Base-by-base conservation (phyloP, 2,797 vertebrate species). In the Galaxias olidus region DNA sequence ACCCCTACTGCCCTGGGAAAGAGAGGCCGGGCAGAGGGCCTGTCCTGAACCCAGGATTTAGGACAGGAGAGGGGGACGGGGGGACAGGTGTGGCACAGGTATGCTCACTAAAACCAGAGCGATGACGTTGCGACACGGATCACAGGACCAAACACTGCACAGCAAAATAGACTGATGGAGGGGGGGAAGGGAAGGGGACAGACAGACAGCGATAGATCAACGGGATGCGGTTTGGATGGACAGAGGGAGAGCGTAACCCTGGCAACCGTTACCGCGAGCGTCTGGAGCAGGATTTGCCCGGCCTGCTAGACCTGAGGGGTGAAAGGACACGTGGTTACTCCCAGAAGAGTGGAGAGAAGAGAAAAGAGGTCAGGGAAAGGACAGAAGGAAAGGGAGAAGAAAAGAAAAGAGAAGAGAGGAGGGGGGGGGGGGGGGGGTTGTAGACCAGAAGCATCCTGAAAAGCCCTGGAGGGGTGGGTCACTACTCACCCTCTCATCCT, bases 401-500 rank as follows among this genome's bases (percentile, higher is more conserved):
- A 9, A 20, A 30, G 11, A 53, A 7, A 57, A 54, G 14, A 6
- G 10, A 40, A 48, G 52, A n/a, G 17, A n/a, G 1, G 10, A 9
- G 45, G 61, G 15, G 17, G 18, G 52, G 47, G 53, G 55, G 9
- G 30, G 18, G 63, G 40, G 10, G n/a, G n/a, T n/a, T n/a, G 12
- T 6, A 44, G 62, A 46, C 45, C 40, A 8, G 65, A 68, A 72
- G 70, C 70, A 6, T 48, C 10, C 43, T 7, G 13, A 3, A 10
- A 57, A 20, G 42, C 61, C 50, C 40, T 44, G 56, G 64, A 63
- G 45, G 49, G 43, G 58, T 4, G 0, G 5, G 10, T 6, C 9
- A 40, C 60, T 7, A 86, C 96, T 95, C 83, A 98, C 97, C 97
- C 96, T 86, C 93, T 93, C 87, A 96, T 94, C 68, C 95, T 89